Evolutionary conservation across 2,888 invertebrate species (phyloP).

Genomic region (Sceliomorpha sp.): DNA sequence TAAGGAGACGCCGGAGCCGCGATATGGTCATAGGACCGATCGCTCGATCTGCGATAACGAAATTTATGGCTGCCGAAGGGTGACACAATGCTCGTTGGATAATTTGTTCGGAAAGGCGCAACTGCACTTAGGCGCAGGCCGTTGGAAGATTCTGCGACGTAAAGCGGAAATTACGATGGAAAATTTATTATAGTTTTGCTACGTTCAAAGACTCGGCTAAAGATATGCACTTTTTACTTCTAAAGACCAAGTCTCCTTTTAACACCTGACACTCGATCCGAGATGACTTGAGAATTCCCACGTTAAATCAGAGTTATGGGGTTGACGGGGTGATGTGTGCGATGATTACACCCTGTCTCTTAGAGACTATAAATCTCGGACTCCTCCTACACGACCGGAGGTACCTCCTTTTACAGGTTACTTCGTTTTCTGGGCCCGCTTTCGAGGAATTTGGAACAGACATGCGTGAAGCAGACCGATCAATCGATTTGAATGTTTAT

Average conservation of each 20-base stretch:
- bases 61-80: neutral
- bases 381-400: conserved; percentile 56
- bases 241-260: conserved; percentile 21
- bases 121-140: too few relatives aligned
- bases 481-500: too few relatives aligned
- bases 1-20: conserved; percentile 2
- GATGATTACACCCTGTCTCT: conserved; percentile 80
- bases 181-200: too few relatives aligned
- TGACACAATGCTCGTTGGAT: neutral
- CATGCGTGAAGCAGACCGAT: too few relatives aligned
- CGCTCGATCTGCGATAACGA: conserved; percentile 7
- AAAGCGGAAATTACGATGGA: too few relatives aligned
- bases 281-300: conserved; percentile 76
- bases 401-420: conserved; percentile 46
- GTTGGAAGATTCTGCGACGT: too few relatives aligned
- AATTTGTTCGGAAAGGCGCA: conserved; percentile 1
- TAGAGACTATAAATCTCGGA: conserved; percentile 74
- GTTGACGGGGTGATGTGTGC: conserved; percentile 79
- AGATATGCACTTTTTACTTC: too few relatives aligned
- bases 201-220: too few relatives aligned
- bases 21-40: conserved; percentile 7
- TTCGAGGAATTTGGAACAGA: conserved; percentile 35
- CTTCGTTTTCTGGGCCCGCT: conserved; percentile 28
- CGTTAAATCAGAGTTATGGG: conserved; percentile 79
- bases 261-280: conserved; percentile 51